Percentiles rank a stretch among this genome's conserved stretches.
Conservation (phyloP, 2,888 invertebrate species). For the Gasteruption jaculator region DNA sequence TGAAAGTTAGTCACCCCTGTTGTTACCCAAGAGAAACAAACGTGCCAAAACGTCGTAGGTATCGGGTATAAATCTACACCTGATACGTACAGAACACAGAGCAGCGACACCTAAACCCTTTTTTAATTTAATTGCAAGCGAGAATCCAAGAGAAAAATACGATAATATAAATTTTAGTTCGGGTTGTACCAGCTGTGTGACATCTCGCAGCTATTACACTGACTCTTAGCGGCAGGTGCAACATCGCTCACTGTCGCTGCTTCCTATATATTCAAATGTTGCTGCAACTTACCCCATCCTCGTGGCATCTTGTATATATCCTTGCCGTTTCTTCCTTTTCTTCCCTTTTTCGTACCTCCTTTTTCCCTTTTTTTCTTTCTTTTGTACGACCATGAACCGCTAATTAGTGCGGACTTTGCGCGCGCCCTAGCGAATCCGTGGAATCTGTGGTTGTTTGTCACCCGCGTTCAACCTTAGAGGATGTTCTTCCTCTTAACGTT, state of each 20-base stretch:
- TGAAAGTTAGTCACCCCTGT: no score
- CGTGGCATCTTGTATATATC: conserved; percentile 25
- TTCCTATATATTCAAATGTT: conserved; percentile 42
- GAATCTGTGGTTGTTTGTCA: conserved; percentile 44
- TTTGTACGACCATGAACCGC: conserved; percentile 36
- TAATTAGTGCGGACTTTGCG: conserved; percentile 44
- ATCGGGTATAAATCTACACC: no score
- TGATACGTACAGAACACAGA: no score
- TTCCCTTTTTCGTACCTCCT: conserved; percentile 1
- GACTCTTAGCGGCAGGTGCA: conserved; percentile 46
- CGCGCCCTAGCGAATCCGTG: conserved; percentile 38
- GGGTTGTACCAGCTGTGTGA: conserved; percentile 36
- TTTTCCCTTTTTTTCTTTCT: conserved; percentile 18
- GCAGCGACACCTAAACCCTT: no score
- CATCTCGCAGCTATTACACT: conserved; percentile 45
- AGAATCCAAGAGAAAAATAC: no score
- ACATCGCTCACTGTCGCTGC: conserved; percentile 48
- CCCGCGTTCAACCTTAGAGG: conserved; percentile 24
- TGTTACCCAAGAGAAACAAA: no score
- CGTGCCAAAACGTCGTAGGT: no score
- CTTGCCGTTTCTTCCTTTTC: conserved; percentile 9
- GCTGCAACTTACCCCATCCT: conserved; percentile 25
- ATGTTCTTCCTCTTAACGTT: conserved; percentile 5
- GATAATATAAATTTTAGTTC: conserved; percentile 35
- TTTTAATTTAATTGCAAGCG: no score